Evolutionary conservation across 1,140 invertebrate genomes (phyloP).

Genomic region (Melanaphis sacchari): DNA sequence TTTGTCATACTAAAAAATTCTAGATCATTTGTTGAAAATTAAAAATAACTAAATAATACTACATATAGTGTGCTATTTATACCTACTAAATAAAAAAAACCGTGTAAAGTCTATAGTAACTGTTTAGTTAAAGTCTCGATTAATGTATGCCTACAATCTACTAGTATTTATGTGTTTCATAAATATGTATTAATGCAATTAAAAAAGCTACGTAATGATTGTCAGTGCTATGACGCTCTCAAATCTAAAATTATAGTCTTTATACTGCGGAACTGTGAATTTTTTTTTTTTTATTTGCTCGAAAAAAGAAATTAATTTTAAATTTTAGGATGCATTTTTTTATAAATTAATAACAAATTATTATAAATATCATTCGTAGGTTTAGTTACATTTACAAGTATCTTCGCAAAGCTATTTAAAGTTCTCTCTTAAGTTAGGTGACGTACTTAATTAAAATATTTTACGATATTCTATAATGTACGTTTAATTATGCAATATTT

Average conservation of each 20-base stretch:
- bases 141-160: background rate
- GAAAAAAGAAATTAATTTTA: background rate
- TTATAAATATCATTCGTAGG: background rate
- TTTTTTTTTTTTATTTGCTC: background rate
- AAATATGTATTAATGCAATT: background rate
- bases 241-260: background rate
- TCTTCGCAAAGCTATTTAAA: background rate
- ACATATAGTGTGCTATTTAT: background rate
- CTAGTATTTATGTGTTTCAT: background rate
- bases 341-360: background rate
- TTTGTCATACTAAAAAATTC: conserved; percentile 8
- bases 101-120: conserved; percentile 23
- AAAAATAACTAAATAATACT: conserved; percentile 26
- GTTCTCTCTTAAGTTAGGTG: too few species aligned
- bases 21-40: conserved; percentile 34
- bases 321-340: background rate
- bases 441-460: background rate
- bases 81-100: conserved; percentile 12
- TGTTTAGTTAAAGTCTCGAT: background rate
- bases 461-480: background rate
- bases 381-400: background rate
- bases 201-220: background rate
- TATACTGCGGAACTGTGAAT: background rate
- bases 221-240: background rate
- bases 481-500: background rate